phyloP scores from a whole-genome alignment of 2,888 invertebrate genomes.

The Pristionchus fissidentatus region DNA sequence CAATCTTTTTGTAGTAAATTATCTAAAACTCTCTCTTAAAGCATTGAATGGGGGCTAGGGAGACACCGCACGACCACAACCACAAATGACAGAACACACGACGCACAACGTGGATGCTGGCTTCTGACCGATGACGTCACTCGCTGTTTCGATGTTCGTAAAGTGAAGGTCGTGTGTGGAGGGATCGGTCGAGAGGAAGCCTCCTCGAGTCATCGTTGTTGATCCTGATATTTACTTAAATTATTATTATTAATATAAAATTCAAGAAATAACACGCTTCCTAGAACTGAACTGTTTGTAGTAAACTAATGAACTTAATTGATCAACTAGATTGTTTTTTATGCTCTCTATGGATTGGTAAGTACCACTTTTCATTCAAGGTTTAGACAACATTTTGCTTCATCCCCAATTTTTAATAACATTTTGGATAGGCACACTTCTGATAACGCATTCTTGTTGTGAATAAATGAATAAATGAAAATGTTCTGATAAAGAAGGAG shows the following conservation, averaged over 20 bases:
- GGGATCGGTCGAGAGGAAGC: slow-evolving; percentile 10
- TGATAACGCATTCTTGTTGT: background rate
- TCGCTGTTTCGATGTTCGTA: slow-evolving; percentile 36
- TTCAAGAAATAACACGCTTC: background rate
- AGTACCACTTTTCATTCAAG: too few species aligned
- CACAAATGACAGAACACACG: background rate
- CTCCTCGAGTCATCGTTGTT: slow-evolving; percentile 1
- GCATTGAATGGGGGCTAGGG: too few species aligned
- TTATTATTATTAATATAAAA: background rate
- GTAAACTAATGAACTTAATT: too few species aligned
- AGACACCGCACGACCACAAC: background rate
- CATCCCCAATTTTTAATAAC: too few species aligned
- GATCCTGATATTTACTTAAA: slow-evolving; percentile 3
- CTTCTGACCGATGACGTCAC: slow-evolving; percentile 39
- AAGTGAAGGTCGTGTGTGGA: slow-evolving; percentile 31
- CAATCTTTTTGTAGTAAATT: background rate
- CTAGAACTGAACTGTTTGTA: too few species aligned
- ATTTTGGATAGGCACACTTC: background rate
- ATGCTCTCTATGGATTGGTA: too few species aligned
- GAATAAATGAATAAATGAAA: background rate
- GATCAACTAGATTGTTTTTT: too few species aligned
- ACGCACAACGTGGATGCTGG: slow-evolving; percentile 25
- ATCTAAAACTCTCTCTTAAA: too few species aligned
- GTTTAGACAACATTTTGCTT: too few species aligned
- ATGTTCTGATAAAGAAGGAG: background rate